A percentile compares a stretch with the other conserved stretches of the same genome.
These are phyloP conservation scores for Aproaerema taeniolella DNA, from an alignment of 2,888 invertebrate species.

Conservation along the genomic window DNA sequence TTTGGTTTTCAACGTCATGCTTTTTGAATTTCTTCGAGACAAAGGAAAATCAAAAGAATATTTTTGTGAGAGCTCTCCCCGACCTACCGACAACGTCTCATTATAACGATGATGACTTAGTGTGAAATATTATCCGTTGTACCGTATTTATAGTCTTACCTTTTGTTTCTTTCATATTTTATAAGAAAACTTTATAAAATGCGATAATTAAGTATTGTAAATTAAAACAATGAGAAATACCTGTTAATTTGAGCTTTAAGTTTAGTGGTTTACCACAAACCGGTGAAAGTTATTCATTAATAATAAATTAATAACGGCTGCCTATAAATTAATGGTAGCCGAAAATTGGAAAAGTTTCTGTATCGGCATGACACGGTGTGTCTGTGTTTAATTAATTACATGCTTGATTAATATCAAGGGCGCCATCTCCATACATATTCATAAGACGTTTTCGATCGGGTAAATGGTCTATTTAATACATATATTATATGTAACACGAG, in stretches of 20 bases:
- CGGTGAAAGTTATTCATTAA: conserved; percentile 12
- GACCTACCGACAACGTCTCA: neutral
- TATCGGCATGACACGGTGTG: conserved; percentile 23
- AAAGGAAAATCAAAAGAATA: conserved; percentile 8
- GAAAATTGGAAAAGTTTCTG: conserved; percentile 26
- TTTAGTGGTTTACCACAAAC: neutral
- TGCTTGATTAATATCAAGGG: conserved; percentile 28
- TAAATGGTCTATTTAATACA: neutral
- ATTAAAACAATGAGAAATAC: neutral
- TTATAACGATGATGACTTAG: conserved; percentile 1
- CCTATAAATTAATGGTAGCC: conserved; percentile 17
- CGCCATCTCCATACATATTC: conserved; percentile 18
- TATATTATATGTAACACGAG: neutral
- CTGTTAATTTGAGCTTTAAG: neutral
- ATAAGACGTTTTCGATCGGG: conserved; percentile 13
- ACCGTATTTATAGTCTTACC: conserved; percentile 1
- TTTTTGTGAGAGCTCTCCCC: conserved; percentile 2
- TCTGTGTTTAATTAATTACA: conserved; percentile 28
- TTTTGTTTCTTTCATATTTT: neutral
- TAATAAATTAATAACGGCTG: conserved; percentile 7
- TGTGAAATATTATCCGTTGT: neutral
- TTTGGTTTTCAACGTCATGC: conserved; percentile 47
- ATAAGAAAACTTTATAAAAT: neutral
- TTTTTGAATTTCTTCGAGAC: conserved; percentile 17
- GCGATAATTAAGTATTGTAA: neutral